Conservation (phyloP, 2,797 vertebrate genomes). For the Distichodus sexfasciatus region DNA sequence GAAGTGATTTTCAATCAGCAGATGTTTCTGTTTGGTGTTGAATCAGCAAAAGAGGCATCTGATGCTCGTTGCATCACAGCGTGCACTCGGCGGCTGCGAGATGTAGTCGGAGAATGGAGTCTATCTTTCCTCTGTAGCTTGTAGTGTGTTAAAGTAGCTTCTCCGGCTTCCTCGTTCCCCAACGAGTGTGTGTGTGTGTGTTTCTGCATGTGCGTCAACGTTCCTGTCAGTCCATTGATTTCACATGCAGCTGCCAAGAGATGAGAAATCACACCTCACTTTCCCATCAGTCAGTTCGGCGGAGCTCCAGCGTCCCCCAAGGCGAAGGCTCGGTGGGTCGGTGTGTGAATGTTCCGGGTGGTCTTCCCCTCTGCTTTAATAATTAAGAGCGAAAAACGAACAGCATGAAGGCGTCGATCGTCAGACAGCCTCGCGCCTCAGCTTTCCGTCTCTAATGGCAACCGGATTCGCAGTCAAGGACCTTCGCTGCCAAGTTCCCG, state of each 20-base stretch:
- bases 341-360: background rate
- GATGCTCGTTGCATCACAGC: too few relatives aligned
- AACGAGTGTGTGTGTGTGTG: too few relatives aligned
- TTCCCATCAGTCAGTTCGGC: background rate
- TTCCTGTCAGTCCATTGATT: background rate
- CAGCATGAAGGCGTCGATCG: constrained; percentile 17
- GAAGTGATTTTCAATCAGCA: too few relatives aligned
- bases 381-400: constrained; percentile 33
- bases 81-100: too few relatives aligned
- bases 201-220: too few relatives aligned
- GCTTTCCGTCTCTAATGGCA: constrained; percentile 36
- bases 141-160: too few relatives aligned
- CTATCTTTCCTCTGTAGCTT: too few relatives aligned
- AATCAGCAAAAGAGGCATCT: too few relatives aligned
- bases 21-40: too few relatives aligned
- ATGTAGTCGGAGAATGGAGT: too few relatives aligned
- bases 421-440: constrained; percentile 6
- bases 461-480: constrained; percentile 39
- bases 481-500: background rate
- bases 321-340: background rate
- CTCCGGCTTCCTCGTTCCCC: too few relatives aligned
- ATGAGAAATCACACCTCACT: constrained; percentile 31
- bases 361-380: constrained; percentile 4
- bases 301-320: background rate
- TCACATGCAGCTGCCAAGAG: background rate